Conservation (phyloP, 2,888 invertebrate genomes). For the Drosophila fulvimacula region DNA sequence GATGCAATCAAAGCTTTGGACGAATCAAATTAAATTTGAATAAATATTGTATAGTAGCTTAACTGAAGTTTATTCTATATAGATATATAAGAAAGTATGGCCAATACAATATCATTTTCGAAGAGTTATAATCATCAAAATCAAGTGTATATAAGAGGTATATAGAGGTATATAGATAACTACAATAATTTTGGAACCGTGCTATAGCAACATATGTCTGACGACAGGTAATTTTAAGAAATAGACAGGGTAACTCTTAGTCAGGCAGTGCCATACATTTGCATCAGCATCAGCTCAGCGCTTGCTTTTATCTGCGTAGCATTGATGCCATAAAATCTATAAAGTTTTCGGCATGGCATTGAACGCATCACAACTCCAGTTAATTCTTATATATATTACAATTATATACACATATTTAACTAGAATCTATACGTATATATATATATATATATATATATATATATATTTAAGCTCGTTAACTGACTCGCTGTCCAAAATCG, state of each 20-base stretch:
- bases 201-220: no score
- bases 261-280: neutral
- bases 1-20: slow-evolving; percentile 64
- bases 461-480: slow-evolving; percentile 64
- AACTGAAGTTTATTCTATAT: neutral
- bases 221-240: no score
- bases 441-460: neutral
- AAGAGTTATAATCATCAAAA: no score
- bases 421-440: neutral
- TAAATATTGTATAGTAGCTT: slow-evolving; percentile 6
- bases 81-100: neutral
- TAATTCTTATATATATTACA: neutral
- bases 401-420: neutral
- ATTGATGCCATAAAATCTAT: neutral
- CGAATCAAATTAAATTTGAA: slow-evolving; percentile 11
- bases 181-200: no score
- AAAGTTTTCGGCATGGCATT: neutral
- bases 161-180: no score
- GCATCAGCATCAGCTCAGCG: no score
- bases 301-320: no score
- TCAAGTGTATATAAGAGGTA: no score
- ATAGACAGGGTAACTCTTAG: neutral
- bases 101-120: no score
- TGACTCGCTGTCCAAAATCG: slow-evolving; percentile 68
- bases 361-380: neutral